These are phyloP conservation scores for Formicarius rufipectus DNA, from an alignment of 2,113 vertebrate species.

Conservation along the genomic window DNA sequence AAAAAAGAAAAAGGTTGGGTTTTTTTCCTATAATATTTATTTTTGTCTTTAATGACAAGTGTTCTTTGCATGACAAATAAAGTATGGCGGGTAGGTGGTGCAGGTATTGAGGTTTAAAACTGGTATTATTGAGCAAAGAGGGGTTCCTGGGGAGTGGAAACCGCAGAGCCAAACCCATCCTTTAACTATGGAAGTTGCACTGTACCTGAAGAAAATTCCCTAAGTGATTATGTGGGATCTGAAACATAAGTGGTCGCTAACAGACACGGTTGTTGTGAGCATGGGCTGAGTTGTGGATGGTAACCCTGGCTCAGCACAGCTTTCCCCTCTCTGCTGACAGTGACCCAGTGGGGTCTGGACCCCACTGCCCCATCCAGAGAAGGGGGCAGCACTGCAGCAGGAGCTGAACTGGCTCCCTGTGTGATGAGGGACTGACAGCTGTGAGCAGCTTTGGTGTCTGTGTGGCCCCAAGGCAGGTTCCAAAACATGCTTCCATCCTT, in stretches of 20 bases:
- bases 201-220: neutral
- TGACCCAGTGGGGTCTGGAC: neutral
- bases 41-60: neutral
- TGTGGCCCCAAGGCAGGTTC: slow-evolving; percentile 4
- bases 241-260: neutral
- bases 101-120: neutral
- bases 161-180: neutral
- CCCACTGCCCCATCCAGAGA: neutral
- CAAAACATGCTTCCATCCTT: neutral
- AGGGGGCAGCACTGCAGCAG: neutral
- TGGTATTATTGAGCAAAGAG: neutral
- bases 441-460: neutral
- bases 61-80: neutral
- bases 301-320: neutral
- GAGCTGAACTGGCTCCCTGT: accelerated
- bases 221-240: neutral
- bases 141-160: neutral
- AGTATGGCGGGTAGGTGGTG: neutral
- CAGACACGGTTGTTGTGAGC: neutral
- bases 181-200: neutral
- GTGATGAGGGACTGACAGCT: neutral
- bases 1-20: accelerated
- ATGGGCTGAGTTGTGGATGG: neutral
- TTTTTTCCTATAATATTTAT: neutral
- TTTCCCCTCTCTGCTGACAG: neutral